A percentile compares a stretch with the other conserved stretches of the same genome.
phyloP scores from a whole-genome alignment of 1,140 invertebrate species.

The Drosophila bifasciata region DNA sequence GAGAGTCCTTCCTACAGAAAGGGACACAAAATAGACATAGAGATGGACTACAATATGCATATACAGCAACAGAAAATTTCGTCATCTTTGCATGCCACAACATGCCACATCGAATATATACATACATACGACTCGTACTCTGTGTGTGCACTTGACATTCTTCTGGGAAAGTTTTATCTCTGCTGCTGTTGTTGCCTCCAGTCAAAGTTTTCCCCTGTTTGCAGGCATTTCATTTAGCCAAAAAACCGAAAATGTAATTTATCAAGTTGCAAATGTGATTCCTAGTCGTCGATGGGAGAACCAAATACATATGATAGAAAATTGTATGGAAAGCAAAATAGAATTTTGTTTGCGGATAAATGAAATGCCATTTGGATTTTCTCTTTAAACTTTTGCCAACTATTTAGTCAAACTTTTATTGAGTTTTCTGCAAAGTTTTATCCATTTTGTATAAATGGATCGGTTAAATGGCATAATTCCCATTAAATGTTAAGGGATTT shows the following conservation, averaged over 20 bases:
- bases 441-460: neutral
- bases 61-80: slow-evolving; percentile 27
- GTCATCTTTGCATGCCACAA: slow-evolving; percentile 42
- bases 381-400: slow-evolving; percentile 20
- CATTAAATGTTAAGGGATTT: no score
- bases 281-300: neutral
- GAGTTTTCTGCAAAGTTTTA: slow-evolving; percentile 13
- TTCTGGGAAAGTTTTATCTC: slow-evolving; percentile 30
- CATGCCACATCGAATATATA: no score
- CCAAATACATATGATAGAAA: neutral
- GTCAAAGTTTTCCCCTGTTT: slow-evolving; percentile 21
- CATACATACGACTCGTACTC: no score
- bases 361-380: slow-evolving; percentile 5
- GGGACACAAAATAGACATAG: no score
- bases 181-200: slow-evolving; percentile 2
- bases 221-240: slow-evolving; percentile 63
- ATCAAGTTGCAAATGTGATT: slow-evolving; percentile 65
- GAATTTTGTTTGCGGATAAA: slow-evolving; percentile 43
- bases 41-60: slow-evolving; percentile 23
- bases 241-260: slow-evolving; percentile 60
- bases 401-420: slow-evolving; percentile 5
- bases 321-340: slow-evolving; percentile 33
- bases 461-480: no score
- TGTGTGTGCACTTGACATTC: slow-evolving; percentile 66
- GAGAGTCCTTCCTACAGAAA: no score